Evolutionary conservation across 2,113 vertebrate species (phyloP), one percentile per base, ranked within the genome.

Genomic region (Motacilla tschutschensis): DNA sequence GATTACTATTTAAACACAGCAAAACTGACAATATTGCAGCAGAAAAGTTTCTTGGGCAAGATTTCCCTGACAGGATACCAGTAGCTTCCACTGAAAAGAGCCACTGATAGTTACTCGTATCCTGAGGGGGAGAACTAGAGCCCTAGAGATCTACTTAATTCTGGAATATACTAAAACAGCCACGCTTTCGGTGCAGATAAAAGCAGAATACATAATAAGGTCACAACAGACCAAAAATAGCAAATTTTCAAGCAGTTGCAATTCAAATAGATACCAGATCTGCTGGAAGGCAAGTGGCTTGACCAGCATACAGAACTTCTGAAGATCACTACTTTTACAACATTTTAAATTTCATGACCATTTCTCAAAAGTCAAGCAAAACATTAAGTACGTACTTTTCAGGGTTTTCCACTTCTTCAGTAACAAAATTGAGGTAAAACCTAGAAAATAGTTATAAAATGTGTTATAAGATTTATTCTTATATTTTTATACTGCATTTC

Each of bases 341-440:
- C 46, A 69, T 73, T 79, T 85, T n/a, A 48, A 72, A 75, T 69
- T 54, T 89, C 35, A 73, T 0, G 0, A 50, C 8, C 16, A n/a
- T 53, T 80, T 86, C 51, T 86, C 38, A 90, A 59, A 91, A 84
- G 36, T 40, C 40, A 74, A 80, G 33, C 29, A 87, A 87, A 93
- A 89, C 28, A 35, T 31, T 5, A 58, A 36, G 53, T 82, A 97
- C 98, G 93, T 96, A 98, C 99, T 96, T 98, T 93, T 99, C 98
- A 59, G 99, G 98, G 73, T 98, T 98, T 41, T 99, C 98, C 17
- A 99, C 97, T 96, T 99, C 99, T 95, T 99, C 99, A 6, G 98
- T 99, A 50, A 99, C 98, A 97, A 99, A 99, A 95, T 99, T 99
- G 87, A 99, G 97, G 91, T 99, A 99, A 96, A 99, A 99, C 99